phyloP scores from a whole-genome alignment of 2,888 invertebrate genomes.

The Drosophila melanosoma region DNA sequence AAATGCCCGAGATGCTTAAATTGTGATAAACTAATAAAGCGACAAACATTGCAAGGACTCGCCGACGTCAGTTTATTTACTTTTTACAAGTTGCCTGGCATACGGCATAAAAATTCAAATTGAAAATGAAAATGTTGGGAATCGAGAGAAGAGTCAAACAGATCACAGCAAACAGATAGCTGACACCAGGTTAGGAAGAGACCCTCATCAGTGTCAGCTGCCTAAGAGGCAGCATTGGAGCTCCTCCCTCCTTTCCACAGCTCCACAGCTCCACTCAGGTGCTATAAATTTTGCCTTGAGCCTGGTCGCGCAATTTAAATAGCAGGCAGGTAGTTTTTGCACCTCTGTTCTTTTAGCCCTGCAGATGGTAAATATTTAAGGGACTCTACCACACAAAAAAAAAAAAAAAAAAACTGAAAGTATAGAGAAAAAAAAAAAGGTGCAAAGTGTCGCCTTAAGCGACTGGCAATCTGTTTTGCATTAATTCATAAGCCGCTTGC shows the following conservation, averaged over 20 bases:
- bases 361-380: conserved; percentile 74
- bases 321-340: conserved; percentile 55
- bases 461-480: conserved; percentile 75
- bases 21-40: conserved; percentile 79
- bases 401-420: conserved; percentile 1
- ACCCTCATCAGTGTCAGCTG: conserved; percentile 71
- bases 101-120: conserved; percentile 74
- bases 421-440: conserved; percentile 44
- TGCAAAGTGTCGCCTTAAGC: conserved; percentile 79
- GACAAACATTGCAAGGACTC: conserved; percentile 69
- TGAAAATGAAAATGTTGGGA: conserved; percentile 70
- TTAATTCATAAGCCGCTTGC: conserved; percentile 80
- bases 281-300: conserved; percentile 57
- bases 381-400: conserved; percentile 31
- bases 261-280: conserved; percentile 45
- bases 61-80: conserved; percentile 71
- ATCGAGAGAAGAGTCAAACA: conserved; percentile 59
- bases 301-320: conserved; percentile 62
- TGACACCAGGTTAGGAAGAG: conserved; percentile 26
- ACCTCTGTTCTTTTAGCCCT: conserved; percentile 38
- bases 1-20: conserved; percentile 66
- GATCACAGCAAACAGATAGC: conserved; percentile 63
- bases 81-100: conserved; percentile 69
- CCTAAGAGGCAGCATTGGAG: conserved; percentile 30
- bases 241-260: conserved; percentile 4